Conservation (phyloP, 2,888 invertebrate genomes). For the Xestia rhomboidea region DNA sequence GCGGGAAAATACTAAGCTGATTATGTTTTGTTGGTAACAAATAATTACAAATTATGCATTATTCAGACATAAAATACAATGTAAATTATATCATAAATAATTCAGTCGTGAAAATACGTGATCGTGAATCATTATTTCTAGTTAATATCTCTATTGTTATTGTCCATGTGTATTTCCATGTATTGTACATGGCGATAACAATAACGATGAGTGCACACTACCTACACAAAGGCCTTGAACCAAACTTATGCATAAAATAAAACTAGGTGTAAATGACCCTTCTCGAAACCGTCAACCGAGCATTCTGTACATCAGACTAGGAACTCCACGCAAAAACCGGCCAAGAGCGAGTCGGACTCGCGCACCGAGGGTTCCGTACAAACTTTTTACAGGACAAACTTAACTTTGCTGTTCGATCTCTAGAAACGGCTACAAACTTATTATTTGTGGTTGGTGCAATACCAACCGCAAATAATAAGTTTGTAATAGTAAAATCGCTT, state of each 20-base stretch:
- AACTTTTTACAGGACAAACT: too few relatives aligned
- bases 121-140: slow-evolving; percentile 6
- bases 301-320: too few relatives aligned
- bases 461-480: too few relatives aligned
- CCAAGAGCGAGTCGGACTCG: too few relatives aligned
- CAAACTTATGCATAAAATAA: background rate
- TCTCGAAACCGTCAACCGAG: too few relatives aligned
- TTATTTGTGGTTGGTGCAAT: too few relatives aligned
- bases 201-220: background rate
- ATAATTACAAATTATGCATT: background rate
- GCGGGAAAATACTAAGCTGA: background rate
- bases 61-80: background rate
- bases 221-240: background rate
- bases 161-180: background rate
- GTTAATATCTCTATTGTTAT: background rate
- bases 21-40: background rate
- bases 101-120: background rate
- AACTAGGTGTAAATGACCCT: too few relatives aligned
- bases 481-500: too few relatives aligned
- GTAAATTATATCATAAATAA: background rate
- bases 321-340: too few relatives aligned
- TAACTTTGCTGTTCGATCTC: too few relatives aligned
- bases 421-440: too few relatives aligned
- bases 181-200: background rate
- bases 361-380: too few relatives aligned